Evolutionary conservation across 1,140 invertebrate genomes (phyloP).

Genomic region (Drosophila paulistorum): DNA sequence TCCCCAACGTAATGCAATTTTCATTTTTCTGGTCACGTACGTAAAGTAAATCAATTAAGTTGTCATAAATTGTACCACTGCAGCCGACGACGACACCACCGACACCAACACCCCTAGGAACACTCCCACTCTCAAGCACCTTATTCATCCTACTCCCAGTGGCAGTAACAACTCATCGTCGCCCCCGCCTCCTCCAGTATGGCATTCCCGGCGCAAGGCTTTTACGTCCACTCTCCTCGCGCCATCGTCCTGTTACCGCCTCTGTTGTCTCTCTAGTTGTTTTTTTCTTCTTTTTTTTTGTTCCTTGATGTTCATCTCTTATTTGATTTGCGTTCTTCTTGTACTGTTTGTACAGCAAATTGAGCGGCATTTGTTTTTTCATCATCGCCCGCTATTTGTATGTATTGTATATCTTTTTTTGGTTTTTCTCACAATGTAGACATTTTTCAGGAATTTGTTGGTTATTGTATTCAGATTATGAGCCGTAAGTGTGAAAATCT

Average conservation of each 20-base stretch:
- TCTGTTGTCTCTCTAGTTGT: constrained; percentile 20
- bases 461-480: too few relatives aligned
- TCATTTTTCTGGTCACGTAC: constrained; percentile 82
- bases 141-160: neutral
- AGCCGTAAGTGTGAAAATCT: too few relatives aligned
- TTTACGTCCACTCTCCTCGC: constrained; percentile 18
- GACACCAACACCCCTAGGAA: constrained; percentile 5
- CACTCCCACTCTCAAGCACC: neutral
- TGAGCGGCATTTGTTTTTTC: constrained; percentile 71
- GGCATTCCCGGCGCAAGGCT: constrained; percentile 20
- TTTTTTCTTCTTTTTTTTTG: neutral
- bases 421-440: neutral
- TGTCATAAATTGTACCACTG: constrained; percentile 79
- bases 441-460: too few relatives aligned
- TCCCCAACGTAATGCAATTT: constrained; percentile 80
- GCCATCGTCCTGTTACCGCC: neutral
- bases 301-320: constrained; percentile 49
- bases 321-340: constrained; percentile 62
- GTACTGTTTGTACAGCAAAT: constrained; percentile 70
- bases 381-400: neutral
- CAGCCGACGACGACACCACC: constrained; percentile 63
- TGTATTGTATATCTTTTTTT: neutral
- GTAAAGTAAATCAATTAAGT: constrained; percentile 82
- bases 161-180: neutral
- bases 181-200: constrained; percentile 3